Conservation (phyloP, 1,140 invertebrate genomes). For the Archivesica marissinica region DNA sequence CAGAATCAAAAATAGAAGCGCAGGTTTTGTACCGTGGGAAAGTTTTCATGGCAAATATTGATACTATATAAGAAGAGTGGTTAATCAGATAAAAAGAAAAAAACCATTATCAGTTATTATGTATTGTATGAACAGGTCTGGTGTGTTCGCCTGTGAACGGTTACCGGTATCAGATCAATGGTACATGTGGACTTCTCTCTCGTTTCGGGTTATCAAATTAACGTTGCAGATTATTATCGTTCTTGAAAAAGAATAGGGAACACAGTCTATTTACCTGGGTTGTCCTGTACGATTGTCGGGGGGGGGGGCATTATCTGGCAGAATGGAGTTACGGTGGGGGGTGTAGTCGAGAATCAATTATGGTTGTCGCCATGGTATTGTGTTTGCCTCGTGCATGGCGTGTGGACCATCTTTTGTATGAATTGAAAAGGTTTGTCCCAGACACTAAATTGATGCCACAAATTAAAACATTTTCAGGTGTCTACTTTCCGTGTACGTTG, state of each 20-base stretch:
- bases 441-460: no score
- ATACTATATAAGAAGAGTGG: conserved; percentile 38
- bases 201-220: conserved; percentile 48
- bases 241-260: conserved; percentile 20
- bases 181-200: conserved; percentile 21
- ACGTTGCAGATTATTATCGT: conserved; percentile 12
- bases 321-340: neutral
- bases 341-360: neutral
- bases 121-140: conserved; percentile 37
- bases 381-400: neutral
- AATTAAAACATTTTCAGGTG: no score
- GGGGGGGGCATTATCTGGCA: neutral
- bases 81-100: conserved; percentile 55
- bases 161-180: conserved; percentile 15
- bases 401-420: neutral
- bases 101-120: conserved; percentile 58
- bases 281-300: neutral
- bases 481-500: no score
- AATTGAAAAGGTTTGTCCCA: neutral
- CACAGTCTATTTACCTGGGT: neutral
- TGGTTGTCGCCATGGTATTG: conserved; percentile 1
- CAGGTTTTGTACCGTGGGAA: conserved; percentile 53
- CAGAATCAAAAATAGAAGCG: conserved; percentile 61
- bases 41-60: conserved; percentile 58
- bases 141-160: neutral